These are phyloP conservation scores for Schizothorax lantsangensis DNA, from an alignment of 2,797 vertebrate species.

Conservation along the genomic window DNA sequence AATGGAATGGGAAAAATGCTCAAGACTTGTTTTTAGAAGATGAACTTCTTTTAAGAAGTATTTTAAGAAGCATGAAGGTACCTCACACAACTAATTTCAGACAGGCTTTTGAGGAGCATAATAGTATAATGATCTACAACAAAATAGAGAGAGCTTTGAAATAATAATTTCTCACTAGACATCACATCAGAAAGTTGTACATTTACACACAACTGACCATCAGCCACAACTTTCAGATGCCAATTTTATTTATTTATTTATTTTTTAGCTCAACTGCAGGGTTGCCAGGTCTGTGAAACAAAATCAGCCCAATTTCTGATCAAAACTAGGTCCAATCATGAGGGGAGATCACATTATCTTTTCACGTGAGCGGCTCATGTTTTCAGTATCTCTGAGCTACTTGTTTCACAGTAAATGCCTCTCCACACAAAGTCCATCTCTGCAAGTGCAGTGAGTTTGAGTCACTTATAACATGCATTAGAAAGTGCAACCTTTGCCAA, in stretches of 20 bases:
- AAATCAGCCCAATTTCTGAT: neutral
- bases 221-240: neutral
- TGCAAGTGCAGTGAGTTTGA: neutral
- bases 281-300: neutral
- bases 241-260: no score
- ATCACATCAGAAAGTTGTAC: no score
- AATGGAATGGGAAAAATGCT: neutral
- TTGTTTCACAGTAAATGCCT: neutral
- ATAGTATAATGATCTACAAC: no score
- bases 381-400: neutral
- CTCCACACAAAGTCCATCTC: neutral
- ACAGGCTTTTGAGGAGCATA: no score
- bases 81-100: no score
- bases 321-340: no score
- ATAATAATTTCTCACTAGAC: no score
- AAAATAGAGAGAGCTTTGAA: no score
- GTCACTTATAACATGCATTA: neutral
- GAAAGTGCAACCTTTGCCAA: neutral
- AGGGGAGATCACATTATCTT: neutral
- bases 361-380: neutral
- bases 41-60: neutral
- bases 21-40: neutral
- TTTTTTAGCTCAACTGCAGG: neutral
- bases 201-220: no score
- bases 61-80: neutral